Evolutionary conservation across 1,140 invertebrate genomes (phyloP), one percentile per base, ranked within the genome.

Genomic region (Scaptomyza graminum): DNA sequence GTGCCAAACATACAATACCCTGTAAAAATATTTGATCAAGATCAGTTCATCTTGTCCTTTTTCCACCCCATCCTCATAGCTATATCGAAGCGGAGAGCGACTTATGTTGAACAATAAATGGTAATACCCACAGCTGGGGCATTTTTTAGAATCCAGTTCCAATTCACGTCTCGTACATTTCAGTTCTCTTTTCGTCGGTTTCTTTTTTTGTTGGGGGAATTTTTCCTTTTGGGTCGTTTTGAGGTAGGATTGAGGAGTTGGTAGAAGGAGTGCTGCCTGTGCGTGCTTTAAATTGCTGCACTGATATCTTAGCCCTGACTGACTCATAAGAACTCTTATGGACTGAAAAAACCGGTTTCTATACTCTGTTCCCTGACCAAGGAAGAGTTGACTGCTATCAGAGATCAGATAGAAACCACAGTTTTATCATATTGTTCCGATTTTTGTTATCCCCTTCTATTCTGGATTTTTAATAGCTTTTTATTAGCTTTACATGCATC

Each of bases 281-380:
- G 49, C 49, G 49, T 51, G 49, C 5, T 51, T 54, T 41, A 54
- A 54, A 39, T 54, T 54, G 51, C 31, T n/a, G 34, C 51, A 37
- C 51, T 16, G 50, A 22, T n/a, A n/a, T n/a, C 25, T 31, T 5
- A 50, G 12, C 18, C 7, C 7, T 9, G 8, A 22, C 52, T 28
- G 54, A 57, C 54, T 43, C 37, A 56, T 5, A 31, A 56, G 18
- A 57, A 44, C 41, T 28, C 13, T 13, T 8, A 7, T 13, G 28
- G 37, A 28, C 39, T 44, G 28, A 31, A 34, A 7, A 28, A 59
- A 59, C 56, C 34, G 56, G 56, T 59, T 59, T 28, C 11, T 9
- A 59, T 41, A n/a, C 37, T n/a, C 12, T 41, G 37, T n/a, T 41
- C 5, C 5, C 12, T 9, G 8, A 34, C 1, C 0, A 34, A 7